Percentiles rank a stretch among this genome's conserved stretches.
Evolutionary conservation across 2,797 vertebrate species (phyloP).

Genomic region (Chlorospingus flavigularis): DNA sequence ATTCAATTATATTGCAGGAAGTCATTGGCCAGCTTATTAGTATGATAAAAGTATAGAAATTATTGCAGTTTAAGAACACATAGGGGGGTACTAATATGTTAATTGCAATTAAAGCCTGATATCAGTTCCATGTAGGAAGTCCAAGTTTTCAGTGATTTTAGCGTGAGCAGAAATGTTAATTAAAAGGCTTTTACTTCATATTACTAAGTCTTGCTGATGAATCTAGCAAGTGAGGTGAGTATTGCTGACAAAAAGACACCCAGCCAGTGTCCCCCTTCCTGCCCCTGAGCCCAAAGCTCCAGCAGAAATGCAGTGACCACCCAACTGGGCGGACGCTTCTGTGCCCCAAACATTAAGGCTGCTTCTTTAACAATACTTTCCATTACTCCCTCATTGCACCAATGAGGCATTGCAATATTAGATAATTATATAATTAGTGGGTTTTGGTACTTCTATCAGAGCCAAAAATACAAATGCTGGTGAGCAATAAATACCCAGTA

Average conservation of each 20-base stretch:
- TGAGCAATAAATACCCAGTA: background rate
- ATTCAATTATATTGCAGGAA: background rate
- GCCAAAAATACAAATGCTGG: background rate
- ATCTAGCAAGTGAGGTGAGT: background rate
- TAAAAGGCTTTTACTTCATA: background rate
- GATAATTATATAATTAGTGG: background rate
- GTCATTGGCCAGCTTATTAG: background rate
- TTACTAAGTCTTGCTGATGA: background rate
- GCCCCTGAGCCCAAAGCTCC: background rate
- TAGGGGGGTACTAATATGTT: background rate
- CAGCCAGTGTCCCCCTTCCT: background rate
- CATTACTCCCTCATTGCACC: background rate
- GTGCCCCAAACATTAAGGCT: background rate
- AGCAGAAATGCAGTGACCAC: background rate
- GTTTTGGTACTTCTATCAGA: background rate
- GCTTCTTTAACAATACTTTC: background rate
- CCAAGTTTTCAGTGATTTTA: constrained; percentile 2
- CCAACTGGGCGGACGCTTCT: background rate
- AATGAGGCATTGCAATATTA: background rate
- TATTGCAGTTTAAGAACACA: background rate
- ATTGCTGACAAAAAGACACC: background rate
- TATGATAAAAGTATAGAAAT: constrained; percentile 16
- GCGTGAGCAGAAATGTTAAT: background rate
- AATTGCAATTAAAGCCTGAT: constrained; percentile 45
- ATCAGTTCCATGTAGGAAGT: background rate